Percentiles rank a stretch among this genome's conserved stretches.
Conservation (phyloP, 1,140 invertebrate genomes). For the Tetranychus cinnabarinus region DNA sequence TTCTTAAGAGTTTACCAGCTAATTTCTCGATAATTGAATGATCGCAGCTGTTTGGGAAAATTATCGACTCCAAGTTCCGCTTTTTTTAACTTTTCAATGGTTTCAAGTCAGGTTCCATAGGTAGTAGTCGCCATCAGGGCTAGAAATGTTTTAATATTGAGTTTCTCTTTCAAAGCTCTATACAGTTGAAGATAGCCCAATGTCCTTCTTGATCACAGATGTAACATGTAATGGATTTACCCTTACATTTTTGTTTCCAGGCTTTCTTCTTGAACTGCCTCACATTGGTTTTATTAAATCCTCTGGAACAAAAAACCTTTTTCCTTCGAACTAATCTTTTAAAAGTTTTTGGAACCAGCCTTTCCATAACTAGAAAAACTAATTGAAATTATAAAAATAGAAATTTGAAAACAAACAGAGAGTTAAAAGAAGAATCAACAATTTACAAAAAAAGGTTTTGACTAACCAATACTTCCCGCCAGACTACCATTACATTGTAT, state of each 20-base stretch:
- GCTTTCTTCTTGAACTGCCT: constrained; percentile 55
- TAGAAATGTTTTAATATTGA: constrained; percentile 26
- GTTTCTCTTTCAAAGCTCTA: constrained; percentile 29
- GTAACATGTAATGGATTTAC: constrained; percentile 37
- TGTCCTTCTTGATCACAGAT: constrained; percentile 60
- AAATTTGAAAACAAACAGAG: background rate
- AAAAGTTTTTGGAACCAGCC: constrained; percentile 35
- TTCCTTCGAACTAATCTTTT: constrained; percentile 70
- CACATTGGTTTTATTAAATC: constrained; percentile 38
- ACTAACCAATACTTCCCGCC: too few relatives aligned
- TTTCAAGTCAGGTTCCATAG: constrained; percentile 39
- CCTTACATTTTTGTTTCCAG: constrained; percentile 45
- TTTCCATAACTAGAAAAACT: too few relatives aligned
- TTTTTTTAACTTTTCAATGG: constrained; percentile 42
- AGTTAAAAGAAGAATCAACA: background rate
- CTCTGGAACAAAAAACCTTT: constrained; percentile 45
- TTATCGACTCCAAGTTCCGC: constrained; percentile 46
- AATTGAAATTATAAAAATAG: constrained; percentile 4
- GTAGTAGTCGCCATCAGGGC: constrained; percentile 83
- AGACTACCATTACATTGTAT: too few relatives aligned
- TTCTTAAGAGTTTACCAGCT: constrained; percentile 50
- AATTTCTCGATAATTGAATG: constrained; percentile 56
- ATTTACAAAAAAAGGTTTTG: background rate
- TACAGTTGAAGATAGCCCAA: constrained; percentile 69
- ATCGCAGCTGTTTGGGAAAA: constrained; percentile 65